Evolutionary conservation across 2,888 invertebrate species (phyloP), one percentile per base, ranked within the genome.

Genomic region (Oegoconia quadripuncta): DNA sequence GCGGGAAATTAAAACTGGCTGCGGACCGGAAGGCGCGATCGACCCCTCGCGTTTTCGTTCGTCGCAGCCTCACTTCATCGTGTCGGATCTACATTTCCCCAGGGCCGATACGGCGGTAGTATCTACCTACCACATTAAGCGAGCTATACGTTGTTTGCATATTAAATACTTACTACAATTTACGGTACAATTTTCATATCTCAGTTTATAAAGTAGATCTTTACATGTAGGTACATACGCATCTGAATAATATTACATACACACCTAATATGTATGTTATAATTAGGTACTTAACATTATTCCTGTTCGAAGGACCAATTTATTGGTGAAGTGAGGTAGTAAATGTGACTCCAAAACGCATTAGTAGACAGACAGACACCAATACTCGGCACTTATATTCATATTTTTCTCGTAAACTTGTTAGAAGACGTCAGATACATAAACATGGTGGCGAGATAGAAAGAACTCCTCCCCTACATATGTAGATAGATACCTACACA

Each of bases 1-100:
- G 74, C 75, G 81, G 79, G 84, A 84, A 86, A 84, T 86, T 84
- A 86, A 83, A 82, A 84, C 77, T 75, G 74, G 79, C 71, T 73
- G 67, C 74, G 77, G 77, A 76, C 78, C 84, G 84, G 81, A 82
- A 79, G 79, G 62, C 70, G 74, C 66, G 64, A 71, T 70, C 71
- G 68, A 70, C 71, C 71, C 71, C 74, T 63, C 58, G 60, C 61
- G 55, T n/a, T n/a, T n/a, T n/a, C 61, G 54, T 43, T 46, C 49
- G 58, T 50, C 55, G 42, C 52, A 55, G 46, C 48, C 41, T 50
- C 36, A 32, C 16, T 7, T 7, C 18, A 13, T 18, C 15, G 9
- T 3, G 7, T 6, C 42, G 42, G 41, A 43, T 45, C 46, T 11
- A 25, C 31, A 25, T 34, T 34, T 35, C 35, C 34, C 35, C 16